Conservation (phyloP, 1,140 invertebrate genomes). For the Temnothorax longispinosus region DNA sequence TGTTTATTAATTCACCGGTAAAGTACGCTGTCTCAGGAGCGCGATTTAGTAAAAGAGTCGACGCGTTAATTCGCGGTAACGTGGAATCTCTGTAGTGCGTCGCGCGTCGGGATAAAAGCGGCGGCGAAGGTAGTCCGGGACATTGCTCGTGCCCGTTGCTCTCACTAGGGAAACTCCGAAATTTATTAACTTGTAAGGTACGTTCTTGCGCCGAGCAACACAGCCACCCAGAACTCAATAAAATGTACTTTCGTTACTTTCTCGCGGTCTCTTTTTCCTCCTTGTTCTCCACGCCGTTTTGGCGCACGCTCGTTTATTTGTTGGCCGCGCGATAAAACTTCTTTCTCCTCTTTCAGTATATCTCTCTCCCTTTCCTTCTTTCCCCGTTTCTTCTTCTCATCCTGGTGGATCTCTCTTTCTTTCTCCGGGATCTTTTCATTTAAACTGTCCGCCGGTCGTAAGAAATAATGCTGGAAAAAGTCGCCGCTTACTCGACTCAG, state of each 20-base stretch:
- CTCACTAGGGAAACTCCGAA: conserved; percentile 62
- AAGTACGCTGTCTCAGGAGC: not conserved
- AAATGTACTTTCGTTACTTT: conserved; percentile 75
- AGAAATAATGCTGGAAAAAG: conserved; percentile 68
- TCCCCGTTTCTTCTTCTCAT: conserved; percentile 19
- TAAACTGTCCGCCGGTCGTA: conserved; percentile 65
- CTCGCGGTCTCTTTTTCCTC: conserved; percentile 55
- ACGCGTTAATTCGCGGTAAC: conserved; percentile 43
- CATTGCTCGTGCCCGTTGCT: not conserved
- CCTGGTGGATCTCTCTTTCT: not conserved
- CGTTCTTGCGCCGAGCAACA: conserved; percentile 62
- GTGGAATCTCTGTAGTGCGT: conserved; percentile 24
- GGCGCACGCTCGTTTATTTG: conserved; percentile 66
- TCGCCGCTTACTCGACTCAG: conserved; percentile 47
- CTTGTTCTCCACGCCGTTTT: not conserved
- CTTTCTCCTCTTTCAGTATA: conserved; percentile 6
- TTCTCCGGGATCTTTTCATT: conserved; percentile 60
- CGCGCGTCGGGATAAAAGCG: conserved; percentile 39
- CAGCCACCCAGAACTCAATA: conserved; percentile 68
- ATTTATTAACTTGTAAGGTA: conserved; percentile 76
- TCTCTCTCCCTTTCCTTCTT: not conserved
- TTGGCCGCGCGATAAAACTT: conserved; percentile 69
- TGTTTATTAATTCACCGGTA: conserved; percentile 49
- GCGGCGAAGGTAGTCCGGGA: conserved; percentile 26
- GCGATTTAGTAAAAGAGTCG: conserved; percentile 36